Percentiles rank a stretch among this genome's conserved stretches.
Evolutionary conservation across 2,113 vertebrate genomes (phyloP).

Genomic region (Chlamydotis undulata): DNA sequence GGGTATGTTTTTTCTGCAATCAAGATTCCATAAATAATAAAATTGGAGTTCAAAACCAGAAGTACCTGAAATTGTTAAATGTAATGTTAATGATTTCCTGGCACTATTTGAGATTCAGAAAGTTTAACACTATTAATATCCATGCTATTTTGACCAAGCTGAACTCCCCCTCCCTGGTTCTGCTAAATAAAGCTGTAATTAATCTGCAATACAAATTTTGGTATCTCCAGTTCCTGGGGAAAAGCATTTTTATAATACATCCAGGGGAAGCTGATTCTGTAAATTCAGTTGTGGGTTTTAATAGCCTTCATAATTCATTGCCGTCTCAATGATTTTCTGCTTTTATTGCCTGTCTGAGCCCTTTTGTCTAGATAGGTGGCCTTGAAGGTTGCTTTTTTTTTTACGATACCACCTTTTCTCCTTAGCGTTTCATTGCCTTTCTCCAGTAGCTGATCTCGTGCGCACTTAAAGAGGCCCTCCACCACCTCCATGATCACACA

Average conservation of each 20-base stretch:
- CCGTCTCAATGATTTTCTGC: constrained; percentile 41
- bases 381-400: constrained; percentile 14
- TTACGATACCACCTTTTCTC: constrained; percentile 19
- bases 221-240: constrained; percentile 26
- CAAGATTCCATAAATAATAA: constrained; percentile 64
- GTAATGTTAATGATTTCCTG: constrained; percentile 61
- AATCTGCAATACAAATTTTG: constrained; percentile 18
- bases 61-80: constrained; percentile 44
- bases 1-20: constrained; percentile 60
- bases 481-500: constrained; percentile 8
- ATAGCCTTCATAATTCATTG: constrained; percentile 51
- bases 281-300: constrained; percentile 53
- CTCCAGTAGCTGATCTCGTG: constrained; percentile 25
- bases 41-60: constrained; percentile 50
- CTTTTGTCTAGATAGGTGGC: constrained; percentile 55
- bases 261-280: constrained; percentile 7
- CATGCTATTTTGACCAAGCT: not conserved
- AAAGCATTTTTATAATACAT: constrained; percentile 47
- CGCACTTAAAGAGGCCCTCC: constrained; percentile 33
- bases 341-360: constrained; percentile 19
- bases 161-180: not conserved
- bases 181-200: constrained; percentile 22
- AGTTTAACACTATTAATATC: constrained; percentile 29
- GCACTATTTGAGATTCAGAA: constrained; percentile 4
- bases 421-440: constrained; percentile 39